Base-by-base conservation (phyloP, 2,113 vertebrate genomes). In the Bucco capensis region DNA sequence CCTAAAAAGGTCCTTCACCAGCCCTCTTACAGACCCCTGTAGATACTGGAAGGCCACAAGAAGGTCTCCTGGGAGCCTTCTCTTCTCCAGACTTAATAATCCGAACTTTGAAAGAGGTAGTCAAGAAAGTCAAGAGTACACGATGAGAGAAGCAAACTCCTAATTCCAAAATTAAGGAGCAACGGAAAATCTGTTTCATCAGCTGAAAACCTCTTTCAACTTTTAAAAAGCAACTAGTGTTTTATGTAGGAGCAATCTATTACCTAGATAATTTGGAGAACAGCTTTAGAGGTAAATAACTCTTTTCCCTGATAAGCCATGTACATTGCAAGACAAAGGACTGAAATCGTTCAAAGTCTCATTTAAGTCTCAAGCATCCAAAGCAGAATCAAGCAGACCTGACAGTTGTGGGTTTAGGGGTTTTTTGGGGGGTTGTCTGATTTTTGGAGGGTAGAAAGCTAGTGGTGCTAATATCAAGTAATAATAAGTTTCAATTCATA, bases 401-500 rank as follows among this genome's bases (percentile, higher is more conserved):
- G 33, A 58, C 5, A 80, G 46, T 1, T 67, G 40, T 19, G 24
- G 16, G 37, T 18, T 72, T 72, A 3, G 9, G 5, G 23, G 22
- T 44, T 57, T 22, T 67, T 72, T 67, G 60, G 44, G 3, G 42
- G 75, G 24, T 16, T 5, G 3, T 16, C 49, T 57, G 19, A 0
- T 18, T 47, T 53, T 33, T 47, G 40, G 2, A 11, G 31, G 7
- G 2, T 2, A 28, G 10, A 19, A 35, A 60, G 16, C 49, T 35
- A 66, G 50, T 22, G 4, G 28, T 51, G n/a, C 22, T 65, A 72
- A 23, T 57, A 60, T 0, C 3, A 3, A 76, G 33, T 19, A 79
- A 73, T 9, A 50, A 87, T 33, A 56, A 14, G 28, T 54, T 62
- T 8, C 5, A 30, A 44, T 67, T 91, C 96, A 75, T 98, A 99